Percentiles rank a stretch among this genome's conserved stretches.
These are phyloP conservation scores for Pollenia angustigena DNA, from an alignment of 2,888 invertebrate genomes.

Conservation along the genomic window DNA sequence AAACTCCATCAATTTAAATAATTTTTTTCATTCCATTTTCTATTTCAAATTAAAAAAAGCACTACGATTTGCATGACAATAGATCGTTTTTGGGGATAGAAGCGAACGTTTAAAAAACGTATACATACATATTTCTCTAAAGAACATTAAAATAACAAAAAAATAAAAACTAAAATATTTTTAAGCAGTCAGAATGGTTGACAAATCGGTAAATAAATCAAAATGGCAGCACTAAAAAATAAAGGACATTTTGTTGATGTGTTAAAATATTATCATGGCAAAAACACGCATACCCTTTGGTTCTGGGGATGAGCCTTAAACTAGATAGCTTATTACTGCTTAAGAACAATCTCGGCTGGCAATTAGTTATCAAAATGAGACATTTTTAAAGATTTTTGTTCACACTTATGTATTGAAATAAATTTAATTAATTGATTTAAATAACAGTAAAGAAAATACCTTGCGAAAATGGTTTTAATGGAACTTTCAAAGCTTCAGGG, in stretches of 20 bases:
- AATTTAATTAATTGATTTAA: no score
- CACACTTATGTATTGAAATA: no score
- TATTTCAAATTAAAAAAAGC: constrained; percentile 17
- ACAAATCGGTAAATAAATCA: constrained; percentile 69
- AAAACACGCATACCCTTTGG: background rate
- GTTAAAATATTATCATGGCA: constrained; percentile 71
- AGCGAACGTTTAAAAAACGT: background rate
- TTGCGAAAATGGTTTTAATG: no score
- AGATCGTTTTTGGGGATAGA: constrained; percentile 34
- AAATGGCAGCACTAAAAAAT: constrained; percentile 52
- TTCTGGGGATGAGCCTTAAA: background rate
- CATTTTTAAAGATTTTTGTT: no score
- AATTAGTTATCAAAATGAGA: no score
- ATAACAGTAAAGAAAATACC: no score
- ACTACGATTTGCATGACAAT: constrained; percentile 53
- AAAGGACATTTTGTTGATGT: constrained; percentile 2
- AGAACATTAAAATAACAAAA: background rate
- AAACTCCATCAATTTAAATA: constrained; percentile 38
- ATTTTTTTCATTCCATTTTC: constrained; percentile 2
- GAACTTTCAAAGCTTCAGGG: no score
- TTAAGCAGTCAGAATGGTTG: constrained; percentile 32
- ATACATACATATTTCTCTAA: background rate
- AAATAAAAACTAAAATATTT: background rate
- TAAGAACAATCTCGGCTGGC: no score
- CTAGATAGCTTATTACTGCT: no score